Conservation (phyloP, 2,113 vertebrate species). For the Clarias magur region DNA sequence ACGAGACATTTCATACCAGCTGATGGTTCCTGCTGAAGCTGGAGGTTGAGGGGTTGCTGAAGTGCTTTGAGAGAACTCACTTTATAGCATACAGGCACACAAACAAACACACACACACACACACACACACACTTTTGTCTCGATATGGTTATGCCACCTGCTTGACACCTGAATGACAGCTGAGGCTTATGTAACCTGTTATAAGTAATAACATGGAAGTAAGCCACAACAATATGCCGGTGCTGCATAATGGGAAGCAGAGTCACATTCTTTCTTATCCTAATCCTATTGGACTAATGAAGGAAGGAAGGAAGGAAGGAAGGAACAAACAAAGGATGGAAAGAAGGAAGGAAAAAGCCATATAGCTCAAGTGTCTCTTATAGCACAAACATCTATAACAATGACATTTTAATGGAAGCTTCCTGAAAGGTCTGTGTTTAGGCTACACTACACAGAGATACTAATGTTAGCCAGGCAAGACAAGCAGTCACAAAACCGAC, state of each 20-base stretch:
- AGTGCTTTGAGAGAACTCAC: not conserved
- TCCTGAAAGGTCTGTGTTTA: conserved; percentile 1
- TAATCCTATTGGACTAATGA: not conserved
- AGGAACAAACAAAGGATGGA: not conserved
- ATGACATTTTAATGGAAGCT: conserved; percentile 9
- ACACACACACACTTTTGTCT: conserved; percentile 11
- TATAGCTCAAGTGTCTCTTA: not conserved
- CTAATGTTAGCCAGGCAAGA: conserved; percentile 65
- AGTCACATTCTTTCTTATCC: not conserved
- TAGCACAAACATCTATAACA: not conserved
- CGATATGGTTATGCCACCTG: conserved; percentile 6
- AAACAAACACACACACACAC: too few species aligned
- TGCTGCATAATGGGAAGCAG: not conserved
- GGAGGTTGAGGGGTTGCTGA: conserved; percentile 13
- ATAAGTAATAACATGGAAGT: conserved; percentile 16
- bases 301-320: not conserved
- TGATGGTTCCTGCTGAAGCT: not conserved
- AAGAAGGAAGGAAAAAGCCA: too few species aligned
- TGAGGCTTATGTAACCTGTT: not conserved
- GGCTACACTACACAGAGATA: conserved; percentile 53
- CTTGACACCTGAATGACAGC: conserved; percentile 9
- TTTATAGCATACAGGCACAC: not conserved
- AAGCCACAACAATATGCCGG: not conserved
- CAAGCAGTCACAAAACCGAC: conserved; percentile 41
- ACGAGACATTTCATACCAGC: not conserved